These are phyloP conservation scores for Manis crassicaudata DNA, from an alignment of 2,797 vertebrate species.

Conservation along the genomic window DNA sequence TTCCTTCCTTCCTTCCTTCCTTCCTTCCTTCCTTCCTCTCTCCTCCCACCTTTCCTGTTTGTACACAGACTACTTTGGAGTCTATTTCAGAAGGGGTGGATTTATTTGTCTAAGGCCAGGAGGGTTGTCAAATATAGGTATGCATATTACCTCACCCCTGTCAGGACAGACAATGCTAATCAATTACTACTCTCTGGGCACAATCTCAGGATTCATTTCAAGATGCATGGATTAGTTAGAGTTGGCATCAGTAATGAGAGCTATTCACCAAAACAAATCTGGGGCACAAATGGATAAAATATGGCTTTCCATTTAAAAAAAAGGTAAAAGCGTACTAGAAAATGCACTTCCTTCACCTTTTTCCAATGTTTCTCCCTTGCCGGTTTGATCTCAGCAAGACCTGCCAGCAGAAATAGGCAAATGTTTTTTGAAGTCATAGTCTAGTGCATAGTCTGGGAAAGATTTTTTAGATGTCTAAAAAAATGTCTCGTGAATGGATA, in stretches of 20 bases:
- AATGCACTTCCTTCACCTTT: conserved; percentile 48
- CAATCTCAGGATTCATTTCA: conserved; percentile 43
- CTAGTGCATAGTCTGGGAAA: conserved; percentile 32
- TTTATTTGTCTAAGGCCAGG: conserved; percentile 68
- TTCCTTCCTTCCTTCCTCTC: too few relatives aligned
- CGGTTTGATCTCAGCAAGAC: conserved; percentile 52
- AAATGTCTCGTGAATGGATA: conserved; percentile 44
- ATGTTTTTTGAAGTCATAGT: conserved; percentile 59
- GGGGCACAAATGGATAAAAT: conserved; percentile 56
- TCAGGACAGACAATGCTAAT: conserved; percentile 66
- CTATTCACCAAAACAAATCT: conserved; percentile 59
- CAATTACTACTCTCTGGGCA: conserved; percentile 53
- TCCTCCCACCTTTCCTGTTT: not conserved
- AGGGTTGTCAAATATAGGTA: conserved; percentile 58
- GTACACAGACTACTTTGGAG: conserved; percentile 10
- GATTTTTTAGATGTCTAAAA: conserved; percentile 10
- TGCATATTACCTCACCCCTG: conserved; percentile 28
- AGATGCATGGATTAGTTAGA: conserved; percentile 53
- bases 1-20: rapidly evolving
- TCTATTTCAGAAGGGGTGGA: conserved; percentile 59
- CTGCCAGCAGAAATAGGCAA: conserved; percentile 51
- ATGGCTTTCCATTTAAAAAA: conserved; percentile 50
- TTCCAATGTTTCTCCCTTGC: not conserved
- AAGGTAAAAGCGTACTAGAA: conserved; percentile 39
- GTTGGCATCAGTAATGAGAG: conserved; percentile 48